Base-by-base conservation (phyloP, 2,113 vertebrate genomes). In the Dicentrarchus labrax region DNA sequence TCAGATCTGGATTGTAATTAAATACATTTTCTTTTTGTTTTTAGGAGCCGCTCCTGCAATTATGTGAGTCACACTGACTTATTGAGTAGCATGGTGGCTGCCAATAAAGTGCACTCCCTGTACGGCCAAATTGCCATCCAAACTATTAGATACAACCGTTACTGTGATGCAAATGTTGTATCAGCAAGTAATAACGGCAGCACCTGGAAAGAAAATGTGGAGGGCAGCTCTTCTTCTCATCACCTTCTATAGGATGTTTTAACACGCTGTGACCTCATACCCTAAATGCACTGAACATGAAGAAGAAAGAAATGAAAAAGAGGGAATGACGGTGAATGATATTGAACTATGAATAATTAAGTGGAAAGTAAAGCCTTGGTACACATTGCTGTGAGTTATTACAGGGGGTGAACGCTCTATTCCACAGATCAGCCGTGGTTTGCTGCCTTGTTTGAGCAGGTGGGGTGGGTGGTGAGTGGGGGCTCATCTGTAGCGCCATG, bases 301-400 rank as follows among this genome's bases (percentile, higher is more conserved):
- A 45, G 71, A 77, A 16, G 51, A 38, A 56, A 72, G 59, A 66
- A 62, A 30, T 30, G 30, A 30, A 30, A 30, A 30, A 30, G 30
- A 30, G 30, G 67, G 19, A 83, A 82, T 48, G n/a, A 79, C 62
- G 60, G 65, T 67, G 86, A 91, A 89, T 78, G 78, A 90, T 88
- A 87, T 86, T 82, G 72, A 82, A 75, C 85, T 78, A 90, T 92
- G 91, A 94, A 93, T 94, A 85, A 94, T 94, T 91, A 87, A 93
- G 75, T 64, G 54, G 80, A 30, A 59, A 57, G 65, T 79, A 81
- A 91, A 87, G 76, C 90, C 75, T 85, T 30, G 76, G 87, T 83
- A 82, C 85, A 91, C 78, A 90, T 48, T 43, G 76, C 74, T 50
- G 72, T 10, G 1, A 67, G 90, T 91, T 89, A 93, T 94, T 91